phyloP scores from a whole-genome alignment of 2,113 vertebrate species.

The Sisor rabdophorus region DNA sequence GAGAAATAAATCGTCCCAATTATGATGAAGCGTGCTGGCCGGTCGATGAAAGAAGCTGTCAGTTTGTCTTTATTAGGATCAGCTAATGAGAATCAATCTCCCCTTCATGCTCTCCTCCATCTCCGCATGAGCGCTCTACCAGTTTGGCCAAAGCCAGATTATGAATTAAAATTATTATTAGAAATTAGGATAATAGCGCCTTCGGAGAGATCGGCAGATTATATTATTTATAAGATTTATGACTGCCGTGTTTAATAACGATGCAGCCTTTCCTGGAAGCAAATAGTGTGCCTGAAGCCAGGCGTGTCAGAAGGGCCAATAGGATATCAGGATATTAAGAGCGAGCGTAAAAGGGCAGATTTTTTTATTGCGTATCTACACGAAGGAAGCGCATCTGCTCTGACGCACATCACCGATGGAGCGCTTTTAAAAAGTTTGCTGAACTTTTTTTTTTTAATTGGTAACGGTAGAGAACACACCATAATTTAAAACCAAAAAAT shows the following conservation, averaged over 20 bases:
- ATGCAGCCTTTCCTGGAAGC: constrained; percentile 10
- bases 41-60: constrained; percentile 34
- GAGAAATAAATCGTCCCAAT: constrained; percentile 29
- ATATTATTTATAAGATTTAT: constrained; percentile 14
- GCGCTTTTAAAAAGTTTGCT: background rate
- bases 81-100: constrained; percentile 36
- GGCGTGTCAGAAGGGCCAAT: background rate
- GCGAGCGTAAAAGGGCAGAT: constrained; percentile 19
- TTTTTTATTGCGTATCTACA: constrained; percentile 8
- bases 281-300: constrained; percentile 18
- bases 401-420: background rate
- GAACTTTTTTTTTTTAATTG: background rate
- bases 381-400: constrained; percentile 26
- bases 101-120: background rate
- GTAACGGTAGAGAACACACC: background rate
- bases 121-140: constrained; percentile 16
- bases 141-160: constrained; percentile 5
- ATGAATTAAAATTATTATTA: constrained; percentile 34
- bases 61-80: constrained; percentile 38
- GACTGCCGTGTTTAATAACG: background rate
- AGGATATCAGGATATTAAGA: background rate
- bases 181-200: constrained; percentile 23
- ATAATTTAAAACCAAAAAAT: background rate
- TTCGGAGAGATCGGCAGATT: background rate
- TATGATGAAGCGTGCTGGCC: constrained; percentile 13